A percentile compares a stretch with the other conserved stretches of the same genome.
Conservation (phyloP, 2,113 vertebrate genomes). For the Illadopsis cleaveri region DNA sequence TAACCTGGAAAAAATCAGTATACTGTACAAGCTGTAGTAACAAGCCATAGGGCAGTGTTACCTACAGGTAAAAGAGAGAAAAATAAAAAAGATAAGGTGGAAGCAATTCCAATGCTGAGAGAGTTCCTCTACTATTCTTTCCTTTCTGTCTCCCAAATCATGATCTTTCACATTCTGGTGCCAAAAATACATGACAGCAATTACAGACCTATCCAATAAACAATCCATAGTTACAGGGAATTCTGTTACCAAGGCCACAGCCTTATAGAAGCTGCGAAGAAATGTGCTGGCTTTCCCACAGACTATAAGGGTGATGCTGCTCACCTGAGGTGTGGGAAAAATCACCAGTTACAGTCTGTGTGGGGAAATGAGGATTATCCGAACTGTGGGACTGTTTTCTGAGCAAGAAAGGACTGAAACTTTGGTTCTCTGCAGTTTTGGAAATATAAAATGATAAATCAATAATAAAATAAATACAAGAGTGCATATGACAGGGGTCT, state of each 20-base stretch:
- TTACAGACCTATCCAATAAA: background rate
- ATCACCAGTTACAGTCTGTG: background rate
- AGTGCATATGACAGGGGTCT: background rate
- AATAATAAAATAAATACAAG: background rate
- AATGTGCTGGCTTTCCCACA: background rate
- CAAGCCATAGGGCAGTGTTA: background rate
- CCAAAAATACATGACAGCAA: background rate
- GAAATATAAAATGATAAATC: background rate
- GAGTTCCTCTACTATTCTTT: background rate
- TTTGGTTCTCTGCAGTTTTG: background rate
- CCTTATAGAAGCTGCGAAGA: background rate
- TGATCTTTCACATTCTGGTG: background rate
- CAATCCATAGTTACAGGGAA: fast-evolving
- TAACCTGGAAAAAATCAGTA: background rate
- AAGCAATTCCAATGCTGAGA: background rate
- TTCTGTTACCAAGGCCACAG: background rate
- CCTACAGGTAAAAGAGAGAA: background rate
- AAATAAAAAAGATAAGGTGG: background rate
- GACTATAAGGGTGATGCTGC: fast-evolving
- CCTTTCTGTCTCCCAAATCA: background rate
- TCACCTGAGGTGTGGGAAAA: background rate
- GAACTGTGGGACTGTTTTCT: background rate
- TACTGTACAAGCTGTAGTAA: background rate
- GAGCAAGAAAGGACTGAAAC: background rate
- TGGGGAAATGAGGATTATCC: background rate